Evolutionary conservation across 1,140 invertebrate genomes (phyloP).

Genomic region (Propsilocerus akamusi): DNA sequence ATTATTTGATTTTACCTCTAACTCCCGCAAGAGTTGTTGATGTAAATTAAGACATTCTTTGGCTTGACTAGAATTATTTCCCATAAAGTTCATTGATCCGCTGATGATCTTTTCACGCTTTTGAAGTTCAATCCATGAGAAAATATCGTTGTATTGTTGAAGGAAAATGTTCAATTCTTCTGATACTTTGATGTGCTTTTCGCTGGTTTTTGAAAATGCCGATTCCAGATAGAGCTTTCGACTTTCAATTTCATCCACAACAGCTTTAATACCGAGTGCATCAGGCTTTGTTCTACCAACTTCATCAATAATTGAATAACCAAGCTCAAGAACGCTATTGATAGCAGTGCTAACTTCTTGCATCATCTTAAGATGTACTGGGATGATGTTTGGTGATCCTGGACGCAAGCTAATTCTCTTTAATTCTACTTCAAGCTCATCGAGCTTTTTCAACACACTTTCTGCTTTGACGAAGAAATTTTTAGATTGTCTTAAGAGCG

Average conservation of each 20-base stretch:
- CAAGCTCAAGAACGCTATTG: slow-evolving; percentile 39
- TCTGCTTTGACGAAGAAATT: slow-evolving; percentile 56
- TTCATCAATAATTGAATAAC: slow-evolving; percentile 50
- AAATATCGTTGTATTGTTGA: slow-evolving; percentile 46
- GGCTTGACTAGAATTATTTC: slow-evolving; percentile 43
- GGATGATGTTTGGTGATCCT: slow-evolving; percentile 40
- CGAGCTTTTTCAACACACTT: slow-evolving; percentile 54
- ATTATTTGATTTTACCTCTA: slow-evolving; percentile 33
- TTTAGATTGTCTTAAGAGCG: slow-evolving; percentile 43
- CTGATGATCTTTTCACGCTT: background rate
- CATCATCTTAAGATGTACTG: slow-evolving; percentile 41
- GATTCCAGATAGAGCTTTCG: slow-evolving; percentile 44
- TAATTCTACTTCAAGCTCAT: slow-evolving; percentile 59
- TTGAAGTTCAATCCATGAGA: slow-evolving; percentile 43
- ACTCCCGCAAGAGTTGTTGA: slow-evolving; percentile 50
- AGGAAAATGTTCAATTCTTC: slow-evolving; percentile 47
- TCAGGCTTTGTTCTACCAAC: slow-evolving; percentile 42
- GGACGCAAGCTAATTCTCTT: slow-evolving; percentile 40
- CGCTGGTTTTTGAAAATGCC: slow-evolving; percentile 46
- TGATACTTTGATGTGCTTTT: slow-evolving; percentile 50
- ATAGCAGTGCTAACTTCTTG: slow-evolving; percentile 35
- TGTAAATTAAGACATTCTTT: slow-evolving; percentile 60
- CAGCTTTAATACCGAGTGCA: slow-evolving; percentile 43
- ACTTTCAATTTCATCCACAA: slow-evolving; percentile 55
- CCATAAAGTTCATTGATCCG: slow-evolving; percentile 38